These are phyloP conservation scores for Lasiurus borealis DNA, from an alignment of 2,113 vertebrate genomes.

Conservation along the genomic window DNA sequence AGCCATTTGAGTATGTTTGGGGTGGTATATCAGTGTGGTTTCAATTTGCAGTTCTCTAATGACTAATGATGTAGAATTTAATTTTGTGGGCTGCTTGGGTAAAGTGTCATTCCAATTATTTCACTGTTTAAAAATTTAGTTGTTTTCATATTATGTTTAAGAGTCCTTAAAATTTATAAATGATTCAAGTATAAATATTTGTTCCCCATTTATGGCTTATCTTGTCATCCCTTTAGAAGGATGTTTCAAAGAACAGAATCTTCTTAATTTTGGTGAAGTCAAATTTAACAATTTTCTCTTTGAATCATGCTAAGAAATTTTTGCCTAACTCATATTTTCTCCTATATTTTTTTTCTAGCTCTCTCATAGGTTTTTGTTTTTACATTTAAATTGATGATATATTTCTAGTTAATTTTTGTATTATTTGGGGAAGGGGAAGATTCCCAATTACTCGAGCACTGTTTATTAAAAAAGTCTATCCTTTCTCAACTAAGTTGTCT, in stretches of 20 bases:
- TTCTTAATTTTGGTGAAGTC: background rate
- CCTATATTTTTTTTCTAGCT: background rate
- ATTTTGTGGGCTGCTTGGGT: background rate
- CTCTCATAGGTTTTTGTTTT: background rate
- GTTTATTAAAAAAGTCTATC: background rate
- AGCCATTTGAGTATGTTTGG: background rate
- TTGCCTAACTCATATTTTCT: background rate
- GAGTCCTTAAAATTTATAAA: background rate
- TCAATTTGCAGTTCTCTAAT: background rate
- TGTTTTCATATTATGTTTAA: background rate
- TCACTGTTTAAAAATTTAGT: background rate
- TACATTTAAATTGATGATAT: background rate
- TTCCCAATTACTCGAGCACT: background rate
- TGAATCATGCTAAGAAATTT: background rate
- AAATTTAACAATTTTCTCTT: background rate
- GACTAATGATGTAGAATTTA: background rate
- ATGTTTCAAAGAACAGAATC: background rate
- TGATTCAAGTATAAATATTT: background rate
- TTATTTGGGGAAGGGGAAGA: background rate
- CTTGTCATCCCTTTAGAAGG: background rate
- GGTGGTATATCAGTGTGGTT: background rate
- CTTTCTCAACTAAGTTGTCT: background rate
- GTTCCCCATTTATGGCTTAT: background rate
- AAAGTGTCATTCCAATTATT: background rate
- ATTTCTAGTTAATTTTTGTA: background rate